phyloP scores from a whole-genome alignment of 2,113 vertebrate species.

The Epinephelus lanceolatus region DNA sequence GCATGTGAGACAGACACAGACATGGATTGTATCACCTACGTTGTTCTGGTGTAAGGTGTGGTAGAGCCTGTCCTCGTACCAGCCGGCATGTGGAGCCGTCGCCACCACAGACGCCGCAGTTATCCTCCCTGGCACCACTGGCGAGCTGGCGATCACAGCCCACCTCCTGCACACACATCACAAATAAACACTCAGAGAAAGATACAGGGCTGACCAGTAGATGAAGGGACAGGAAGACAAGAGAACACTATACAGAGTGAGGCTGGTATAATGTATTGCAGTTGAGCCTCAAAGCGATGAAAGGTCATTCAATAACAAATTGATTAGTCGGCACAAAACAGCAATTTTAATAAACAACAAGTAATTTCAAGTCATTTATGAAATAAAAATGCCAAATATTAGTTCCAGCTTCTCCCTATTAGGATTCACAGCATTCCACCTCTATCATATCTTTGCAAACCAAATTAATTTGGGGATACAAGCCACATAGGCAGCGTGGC shows the following conservation, averaged over 20 bases:
- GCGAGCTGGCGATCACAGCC: slow-evolving; percentile 94
- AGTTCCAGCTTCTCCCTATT: no score
- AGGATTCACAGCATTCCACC: no score
- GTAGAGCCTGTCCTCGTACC: slow-evolving; percentile 91
- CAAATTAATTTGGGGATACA: no score
- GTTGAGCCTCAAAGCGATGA: background rate
- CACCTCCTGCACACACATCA: slow-evolving; percentile 85
- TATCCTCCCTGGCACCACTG: slow-evolving; percentile 91
- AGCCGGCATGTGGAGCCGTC: slow-evolving; percentile 92
- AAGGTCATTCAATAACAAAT: background rate
- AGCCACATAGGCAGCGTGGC: no score
- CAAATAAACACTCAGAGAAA: slow-evolving; percentile 11
- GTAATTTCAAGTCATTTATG: background rate
- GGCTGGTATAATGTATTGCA: background rate
- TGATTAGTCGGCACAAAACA: background rate
- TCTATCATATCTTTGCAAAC: no score
- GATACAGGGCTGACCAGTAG: background rate
- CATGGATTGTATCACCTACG: slow-evolving; percentile 77
- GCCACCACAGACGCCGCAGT: slow-evolving; percentile 92
- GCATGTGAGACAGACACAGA: background rate
- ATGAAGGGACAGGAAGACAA: no score
- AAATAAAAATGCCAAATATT: background rate
- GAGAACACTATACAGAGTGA: background rate
- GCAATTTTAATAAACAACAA: background rate
- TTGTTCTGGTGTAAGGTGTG: slow-evolving; percentile 90